phyloP scores from a whole-genome alignment of 2,888 invertebrate species.

The Tachina lurida region DNA sequence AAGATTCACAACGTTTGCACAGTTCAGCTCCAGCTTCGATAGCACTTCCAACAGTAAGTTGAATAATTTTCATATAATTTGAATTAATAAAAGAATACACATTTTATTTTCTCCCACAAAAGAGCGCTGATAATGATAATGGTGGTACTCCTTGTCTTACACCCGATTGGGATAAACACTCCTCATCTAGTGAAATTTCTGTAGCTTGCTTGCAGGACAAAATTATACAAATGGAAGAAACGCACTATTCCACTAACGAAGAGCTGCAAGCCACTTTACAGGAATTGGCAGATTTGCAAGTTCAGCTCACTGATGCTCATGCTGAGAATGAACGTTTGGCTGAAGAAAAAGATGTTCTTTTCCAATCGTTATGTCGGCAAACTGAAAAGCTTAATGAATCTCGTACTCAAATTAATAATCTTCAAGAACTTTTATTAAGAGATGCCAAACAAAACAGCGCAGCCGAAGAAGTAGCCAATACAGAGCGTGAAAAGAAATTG shows the following conservation, averaged over 20 bases:
- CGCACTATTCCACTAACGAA: slow-evolving; percentile 90
- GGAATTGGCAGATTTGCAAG: slow-evolving; percentile 94
- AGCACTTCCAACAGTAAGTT: slow-evolving; percentile 83
- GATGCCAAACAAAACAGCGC: slow-evolving; percentile 85
- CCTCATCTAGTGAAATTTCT: slow-evolving; percentile 94
- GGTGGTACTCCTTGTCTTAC: slow-evolving; percentile 88
- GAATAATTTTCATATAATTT: not conserved
- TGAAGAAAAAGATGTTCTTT: slow-evolving; percentile 94
- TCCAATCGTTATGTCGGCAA: slow-evolving; percentile 95
- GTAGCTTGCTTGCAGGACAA: slow-evolving; percentile 96
- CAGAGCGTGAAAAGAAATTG: slow-evolving; percentile 91
- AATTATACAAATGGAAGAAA: slow-evolving; percentile 86
- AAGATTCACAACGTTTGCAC: slow-evolving; percentile 88
- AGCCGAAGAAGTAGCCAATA: slow-evolving; percentile 86
- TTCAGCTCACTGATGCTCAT: slow-evolving; percentile 93
- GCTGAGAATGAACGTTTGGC: slow-evolving; percentile 93
- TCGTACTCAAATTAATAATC: slow-evolving; percentile 90
- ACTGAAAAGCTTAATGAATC: slow-evolving; percentile 96
- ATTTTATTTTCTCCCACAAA: slow-evolving; percentile 11
- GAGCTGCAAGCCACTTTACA: slow-evolving; percentile 97
- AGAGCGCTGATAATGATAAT: slow-evolving; percentile 73
- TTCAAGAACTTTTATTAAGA: slow-evolving; percentile 90
- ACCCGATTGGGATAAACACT: slow-evolving; percentile 96
- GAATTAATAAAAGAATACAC: not conserved
- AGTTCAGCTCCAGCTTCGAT: slow-evolving; percentile 93